phyloP scores from a whole-genome alignment of 2,888 invertebrate genomes.

The Drosophila silvestris region DNA sequence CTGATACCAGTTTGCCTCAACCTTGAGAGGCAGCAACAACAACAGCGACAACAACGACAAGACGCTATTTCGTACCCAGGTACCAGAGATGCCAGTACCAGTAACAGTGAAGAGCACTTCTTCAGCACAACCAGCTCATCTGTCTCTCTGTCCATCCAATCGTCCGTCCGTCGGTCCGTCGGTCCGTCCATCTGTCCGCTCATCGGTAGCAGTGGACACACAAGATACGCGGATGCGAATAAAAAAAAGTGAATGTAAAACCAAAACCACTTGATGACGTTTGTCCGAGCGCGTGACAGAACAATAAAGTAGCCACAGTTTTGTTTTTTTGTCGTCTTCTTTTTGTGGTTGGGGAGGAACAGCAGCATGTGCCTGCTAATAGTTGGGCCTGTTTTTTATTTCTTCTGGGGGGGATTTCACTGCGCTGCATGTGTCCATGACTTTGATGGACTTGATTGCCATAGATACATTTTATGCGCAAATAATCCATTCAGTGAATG shows the following conservation, averaged over 20 bases:
- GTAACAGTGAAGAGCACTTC: conserved; percentile 69
- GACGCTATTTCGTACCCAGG: conserved; percentile 57
- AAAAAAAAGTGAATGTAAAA: conserved; percentile 75
- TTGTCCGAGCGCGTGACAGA: conserved; percentile 68
- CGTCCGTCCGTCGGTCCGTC: conserved; percentile 1
- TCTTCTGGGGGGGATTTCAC: conserved; percentile 11
- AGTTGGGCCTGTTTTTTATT: conserved; percentile 34
- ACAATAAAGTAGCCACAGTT: conserved; percentile 60
- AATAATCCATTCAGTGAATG: conserved; percentile 32
- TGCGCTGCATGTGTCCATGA: conserved; percentile 30
- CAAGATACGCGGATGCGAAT: conserved; percentile 70
- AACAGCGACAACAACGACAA: conserved; percentile 53
- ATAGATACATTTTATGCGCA: conserved; percentile 8
- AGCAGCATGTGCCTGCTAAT: conserved; percentile 57
- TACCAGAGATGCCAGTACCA: conserved; percentile 26
- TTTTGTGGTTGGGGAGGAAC: background rate
- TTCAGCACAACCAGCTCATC: conserved; percentile 47
- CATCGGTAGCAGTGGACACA: conserved; percentile 44
- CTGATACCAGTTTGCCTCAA: conserved; percentile 77
- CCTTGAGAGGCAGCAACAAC: conserved; percentile 64
- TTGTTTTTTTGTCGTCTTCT: background rate
- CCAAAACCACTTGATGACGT: conserved; percentile 68
- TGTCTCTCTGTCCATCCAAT: conserved; percentile 13
- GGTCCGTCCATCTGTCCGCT: conserved; percentile 4
- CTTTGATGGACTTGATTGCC: conserved; percentile 38